Conservation (phyloP, 2,888 invertebrate species). For the Cordilura impudica region DNA sequence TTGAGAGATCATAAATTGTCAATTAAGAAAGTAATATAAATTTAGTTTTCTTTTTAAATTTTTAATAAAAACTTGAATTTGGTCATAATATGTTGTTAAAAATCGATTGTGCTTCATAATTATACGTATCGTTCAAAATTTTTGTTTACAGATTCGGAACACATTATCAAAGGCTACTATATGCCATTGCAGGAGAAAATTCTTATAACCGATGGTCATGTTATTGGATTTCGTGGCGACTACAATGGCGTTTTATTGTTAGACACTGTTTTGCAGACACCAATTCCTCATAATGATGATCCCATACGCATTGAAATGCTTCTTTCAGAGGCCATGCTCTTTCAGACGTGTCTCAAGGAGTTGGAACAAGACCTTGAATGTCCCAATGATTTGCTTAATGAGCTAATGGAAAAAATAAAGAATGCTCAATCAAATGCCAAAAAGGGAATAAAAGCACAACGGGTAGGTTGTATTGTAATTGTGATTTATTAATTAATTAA, state of each 20-base stretch:
- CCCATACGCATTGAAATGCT: constrained; percentile 90
- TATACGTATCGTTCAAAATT: too few relatives aligned
- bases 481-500: neutral
- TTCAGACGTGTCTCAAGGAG: constrained; percentile 88
- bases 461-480: constrained; percentile 80
- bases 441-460: constrained; percentile 93
- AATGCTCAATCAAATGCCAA: constrained; percentile 85
- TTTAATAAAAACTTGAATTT: too few relatives aligned
- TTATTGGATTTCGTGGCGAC: constrained; percentile 91
- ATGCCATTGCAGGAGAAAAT: constrained; percentile 89
- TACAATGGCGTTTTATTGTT: constrained; percentile 93
- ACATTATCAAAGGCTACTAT: constrained; percentile 84
- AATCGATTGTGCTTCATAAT: too few relatives aligned
- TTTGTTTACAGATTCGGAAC: constrained; percentile 81
- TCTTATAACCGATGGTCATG: constrained; percentile 89
- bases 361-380: constrained; percentile 87
- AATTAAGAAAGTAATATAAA: too few relatives aligned
- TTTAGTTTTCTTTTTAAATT: too few relatives aligned
- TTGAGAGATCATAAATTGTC: too few relatives aligned
- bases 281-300: constrained; percentile 87
- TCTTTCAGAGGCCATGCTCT: constrained; percentile 90
- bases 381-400: constrained; percentile 86
- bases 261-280: constrained; percentile 92
- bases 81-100: too few relatives aligned
- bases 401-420: constrained; percentile 87